phyloP scores from a whole-genome alignment of 1,140 invertebrate species.

The Drosophila kikkawai region DNA sequence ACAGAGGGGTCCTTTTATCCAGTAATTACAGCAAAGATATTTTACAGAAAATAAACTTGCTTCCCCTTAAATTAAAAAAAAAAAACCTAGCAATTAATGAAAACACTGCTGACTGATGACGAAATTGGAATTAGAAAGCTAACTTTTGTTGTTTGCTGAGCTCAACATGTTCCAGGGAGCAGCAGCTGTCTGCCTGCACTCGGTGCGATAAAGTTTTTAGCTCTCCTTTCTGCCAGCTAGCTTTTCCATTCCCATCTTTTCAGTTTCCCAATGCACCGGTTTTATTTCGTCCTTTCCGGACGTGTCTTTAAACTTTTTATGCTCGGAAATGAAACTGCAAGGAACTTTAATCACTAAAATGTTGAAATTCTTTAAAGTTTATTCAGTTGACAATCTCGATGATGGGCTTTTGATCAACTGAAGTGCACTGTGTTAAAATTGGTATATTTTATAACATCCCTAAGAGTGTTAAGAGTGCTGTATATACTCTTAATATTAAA shows the following conservation, averaged over 20 bases:
- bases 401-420: neutral
- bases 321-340: neutral
- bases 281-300: slow-evolving; percentile 28
- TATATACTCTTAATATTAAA: neutral
- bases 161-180: slow-evolving; percentile 28
- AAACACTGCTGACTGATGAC: slow-evolving; percentile 17
- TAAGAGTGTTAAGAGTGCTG: no score
- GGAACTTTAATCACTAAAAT: slow-evolving; percentile 3
- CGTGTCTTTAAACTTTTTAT: slow-evolving; percentile 33
- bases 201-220: slow-evolving; percentile 36
- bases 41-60: neutral
- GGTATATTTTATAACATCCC: no score
- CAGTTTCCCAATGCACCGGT: slow-evolving; percentile 5
- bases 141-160: slow-evolving; percentile 28
- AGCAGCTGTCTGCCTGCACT: slow-evolving; percentile 38
- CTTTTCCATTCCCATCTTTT: neutral
- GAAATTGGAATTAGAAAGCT: slow-evolving; percentile 22
- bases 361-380: neutral
- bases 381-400: neutral
- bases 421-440: neutral
- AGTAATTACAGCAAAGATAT: neutral
- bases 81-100: slow-evolving; percentile 19
- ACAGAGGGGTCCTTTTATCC: neutral
- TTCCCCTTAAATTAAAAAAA: neutral
- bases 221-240: slow-evolving; percentile 3